These are phyloP conservation scores for Brachionus rubens DNA, from an alignment of 1,140 invertebrate species.

Conservation along the genomic window DNA sequence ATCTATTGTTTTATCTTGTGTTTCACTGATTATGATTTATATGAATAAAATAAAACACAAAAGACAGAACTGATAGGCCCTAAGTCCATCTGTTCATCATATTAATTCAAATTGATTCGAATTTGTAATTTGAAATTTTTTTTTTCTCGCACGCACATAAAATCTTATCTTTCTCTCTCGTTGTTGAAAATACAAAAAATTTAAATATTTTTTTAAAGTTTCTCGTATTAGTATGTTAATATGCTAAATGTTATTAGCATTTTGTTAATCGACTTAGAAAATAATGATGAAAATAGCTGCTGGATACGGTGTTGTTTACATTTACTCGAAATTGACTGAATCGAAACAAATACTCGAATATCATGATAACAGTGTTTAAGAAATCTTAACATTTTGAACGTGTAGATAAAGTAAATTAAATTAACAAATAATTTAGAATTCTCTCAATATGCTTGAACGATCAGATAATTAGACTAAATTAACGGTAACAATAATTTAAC, in stretches of 20 bases:
- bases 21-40: no score
- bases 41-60: neutral
- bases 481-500: neutral
- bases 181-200: no score
- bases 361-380: no score
- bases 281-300: constrained; percentile 31
- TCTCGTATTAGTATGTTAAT: constrained; percentile 10
- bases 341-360: no score
- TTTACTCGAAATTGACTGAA: constrained; percentile 12
- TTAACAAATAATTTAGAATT: no score
- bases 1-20: no score
- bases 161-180: constrained; percentile 27
- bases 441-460: neutral
- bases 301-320: constrained; percentile 42
- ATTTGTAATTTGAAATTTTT: no score
- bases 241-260: constrained; percentile 27
- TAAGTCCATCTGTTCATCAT: constrained; percentile 32
- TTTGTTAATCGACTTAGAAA: constrained; percentile 31
- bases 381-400: no score
- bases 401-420: constrained; percentile 5
- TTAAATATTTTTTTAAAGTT: no score
- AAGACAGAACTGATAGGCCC: neutral
- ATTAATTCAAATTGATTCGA: constrained; percentile 39
- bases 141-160: constrained; percentile 19
- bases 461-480: constrained; percentile 16